Percentiles rank a stretch among this genome's conserved stretches.
Conservation (phyloP, 2,888 invertebrate genomes). For the Xestia ashworthii region DNA sequence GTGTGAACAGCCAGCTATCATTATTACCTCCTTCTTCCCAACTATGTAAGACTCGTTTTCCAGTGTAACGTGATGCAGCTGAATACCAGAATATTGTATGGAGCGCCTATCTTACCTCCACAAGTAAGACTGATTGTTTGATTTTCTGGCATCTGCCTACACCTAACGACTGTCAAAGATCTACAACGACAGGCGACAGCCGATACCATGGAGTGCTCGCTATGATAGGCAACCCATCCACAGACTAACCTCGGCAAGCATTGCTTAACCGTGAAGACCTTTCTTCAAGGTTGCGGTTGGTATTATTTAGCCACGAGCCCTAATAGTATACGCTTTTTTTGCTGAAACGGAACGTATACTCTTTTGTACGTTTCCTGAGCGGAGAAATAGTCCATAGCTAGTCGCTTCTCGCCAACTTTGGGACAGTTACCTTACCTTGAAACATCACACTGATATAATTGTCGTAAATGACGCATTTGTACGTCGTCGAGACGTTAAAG, state of each 20-base stretch:
- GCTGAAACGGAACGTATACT: neutral
- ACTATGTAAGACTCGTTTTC: neutral
- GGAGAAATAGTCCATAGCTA: neutral
- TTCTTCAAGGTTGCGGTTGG: neutral
- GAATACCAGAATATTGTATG: neutral
- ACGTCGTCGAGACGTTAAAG: neutral
- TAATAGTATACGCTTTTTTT: neutral
- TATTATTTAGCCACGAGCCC: neutral
- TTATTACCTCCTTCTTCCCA: neutral
- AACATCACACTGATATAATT: conserved; percentile 56
- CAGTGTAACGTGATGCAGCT: neutral
- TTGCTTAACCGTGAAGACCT: no score
- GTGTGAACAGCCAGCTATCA: neutral
- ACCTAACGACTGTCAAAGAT: neutral
- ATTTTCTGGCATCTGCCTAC: neutral
- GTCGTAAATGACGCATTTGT: conserved; percentile 40
- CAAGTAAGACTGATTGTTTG: neutral
- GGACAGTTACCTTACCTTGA: neutral
- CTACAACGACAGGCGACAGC: no score
- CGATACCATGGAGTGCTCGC: no score
- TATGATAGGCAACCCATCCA: no score
- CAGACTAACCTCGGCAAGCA: no score
- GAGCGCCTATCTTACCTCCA: neutral
- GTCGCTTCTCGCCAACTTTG: neutral
- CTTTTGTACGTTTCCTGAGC: neutral